Evolutionary conservation across 2,113 vertebrate species (phyloP).

Genomic region (Riparia riparia): DNA sequence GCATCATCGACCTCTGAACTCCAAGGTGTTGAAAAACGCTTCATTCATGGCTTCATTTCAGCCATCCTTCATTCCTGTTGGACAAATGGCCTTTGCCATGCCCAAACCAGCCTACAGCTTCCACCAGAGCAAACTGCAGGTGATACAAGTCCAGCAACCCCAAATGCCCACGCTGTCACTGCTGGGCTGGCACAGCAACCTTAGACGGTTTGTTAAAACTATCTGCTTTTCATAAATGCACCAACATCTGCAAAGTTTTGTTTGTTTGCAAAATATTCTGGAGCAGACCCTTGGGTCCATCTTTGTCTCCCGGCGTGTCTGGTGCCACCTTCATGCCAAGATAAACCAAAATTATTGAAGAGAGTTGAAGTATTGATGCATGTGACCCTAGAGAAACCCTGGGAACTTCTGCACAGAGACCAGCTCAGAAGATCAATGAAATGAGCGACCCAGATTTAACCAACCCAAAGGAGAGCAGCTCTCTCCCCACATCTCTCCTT

Average conservation of each 20-base stretch:
- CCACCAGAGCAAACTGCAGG: background rate
- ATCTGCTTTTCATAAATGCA: background rate
- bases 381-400: background rate
- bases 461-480: background rate
- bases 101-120: background rate
- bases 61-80: background rate
- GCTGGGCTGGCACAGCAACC: background rate
- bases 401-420: background rate
- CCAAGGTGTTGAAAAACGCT: background rate
- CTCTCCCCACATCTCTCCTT: background rate
- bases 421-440: background rate
- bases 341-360: background rate
- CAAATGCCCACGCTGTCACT: background rate
- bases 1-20: background rate
- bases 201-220: background rate
- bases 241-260: background rate
- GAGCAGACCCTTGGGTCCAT: background rate
- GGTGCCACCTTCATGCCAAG: background rate
- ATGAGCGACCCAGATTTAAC: background rate
- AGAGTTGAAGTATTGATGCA: background rate
- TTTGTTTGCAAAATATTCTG: background rate
- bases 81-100: background rate
- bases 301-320: background rate
- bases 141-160: background rate
- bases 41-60: background rate